phyloP scores from a whole-genome alignment of 2,113 vertebrate genomes.

The Rhinichthys klamathensis region DNA sequence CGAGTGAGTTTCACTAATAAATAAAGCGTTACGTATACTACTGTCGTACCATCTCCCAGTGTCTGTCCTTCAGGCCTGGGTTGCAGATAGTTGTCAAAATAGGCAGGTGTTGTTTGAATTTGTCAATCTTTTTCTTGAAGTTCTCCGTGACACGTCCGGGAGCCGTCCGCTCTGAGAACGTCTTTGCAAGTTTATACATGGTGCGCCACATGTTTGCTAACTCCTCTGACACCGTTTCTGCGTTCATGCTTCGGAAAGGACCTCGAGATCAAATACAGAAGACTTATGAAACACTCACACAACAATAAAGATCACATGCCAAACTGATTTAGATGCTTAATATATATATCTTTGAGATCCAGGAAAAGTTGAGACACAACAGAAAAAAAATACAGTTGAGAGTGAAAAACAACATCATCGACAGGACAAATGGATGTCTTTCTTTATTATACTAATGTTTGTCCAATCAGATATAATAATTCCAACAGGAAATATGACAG shows the following conservation, averaged over 20 bases:
- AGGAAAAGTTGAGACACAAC: background rate
- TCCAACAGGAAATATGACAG: constrained; percentile 26
- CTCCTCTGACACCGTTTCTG: constrained; percentile 83
- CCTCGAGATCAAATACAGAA: constrained; percentile 67
- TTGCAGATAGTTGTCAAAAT: constrained; percentile 85
- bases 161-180: constrained; percentile 74
- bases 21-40: background rate
- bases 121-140: constrained; percentile 81
- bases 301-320: background rate
- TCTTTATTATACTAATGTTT: background rate
- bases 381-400: background rate
- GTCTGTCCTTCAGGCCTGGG: constrained; percentile 85
- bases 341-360: background rate
- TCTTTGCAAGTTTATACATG: constrained; percentile 83
- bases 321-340: background rate
- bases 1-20: background rate
- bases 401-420: constrained; percentile 1
- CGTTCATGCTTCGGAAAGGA: constrained; percentile 78
- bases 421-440: background rate
- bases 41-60: constrained; percentile 84
- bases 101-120: constrained; percentile 86
- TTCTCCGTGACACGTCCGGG: constrained; percentile 80
- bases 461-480: background rate
- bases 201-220: constrained; percentile 84
- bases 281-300: background rate